A percentile compares a stretch with the other conserved stretches of the same genome.
These are phyloP conservation scores for Leucophenga montana DNA, from an alignment of 2,888 invertebrate species.

Conservation along the genomic window DNA sequence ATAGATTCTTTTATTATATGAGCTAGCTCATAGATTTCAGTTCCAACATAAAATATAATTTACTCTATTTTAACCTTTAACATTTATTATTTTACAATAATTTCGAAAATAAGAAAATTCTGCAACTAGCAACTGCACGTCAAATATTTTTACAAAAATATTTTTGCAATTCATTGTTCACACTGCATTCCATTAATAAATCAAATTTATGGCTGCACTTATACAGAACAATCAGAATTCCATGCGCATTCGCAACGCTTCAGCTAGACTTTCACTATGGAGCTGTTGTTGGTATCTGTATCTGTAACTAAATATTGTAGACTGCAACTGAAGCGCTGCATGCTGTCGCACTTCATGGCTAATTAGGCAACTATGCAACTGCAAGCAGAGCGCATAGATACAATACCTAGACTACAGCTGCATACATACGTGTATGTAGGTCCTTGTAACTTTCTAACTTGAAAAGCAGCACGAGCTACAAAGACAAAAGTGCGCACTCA, in stretches of 20 bases:
- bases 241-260: slow-evolving; percentile 11
- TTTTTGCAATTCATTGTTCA: not conserved
- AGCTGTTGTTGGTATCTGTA: not conserved
- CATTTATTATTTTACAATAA: too few species aligned
- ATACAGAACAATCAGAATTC: not conserved
- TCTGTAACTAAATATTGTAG: not conserved
- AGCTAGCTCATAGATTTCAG: not conserved
- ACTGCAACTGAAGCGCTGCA: slow-evolving; percentile 4
- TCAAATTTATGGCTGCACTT: slow-evolving; percentile 1
- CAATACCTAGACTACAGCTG: not conserved
- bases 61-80: too few species aligned
- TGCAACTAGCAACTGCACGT: too few species aligned
- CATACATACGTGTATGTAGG: too few species aligned
- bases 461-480: slow-evolving; percentile 19
- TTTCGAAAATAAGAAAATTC: too few species aligned
- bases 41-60: too few species aligned
- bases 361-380: slow-evolving; percentile 14
- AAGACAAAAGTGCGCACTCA: slow-evolving; percentile 22
- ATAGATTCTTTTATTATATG: not conserved
- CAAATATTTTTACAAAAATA: not conserved
- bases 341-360: slow-evolving; percentile 8
- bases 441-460: not conserved
- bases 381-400: not conserved
- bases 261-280: slow-evolving; percentile 11
- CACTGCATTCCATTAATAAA: not conserved